Conservation (phyloP, 2,113 vertebrate species). For the Embiotoca jacksoni region DNA sequence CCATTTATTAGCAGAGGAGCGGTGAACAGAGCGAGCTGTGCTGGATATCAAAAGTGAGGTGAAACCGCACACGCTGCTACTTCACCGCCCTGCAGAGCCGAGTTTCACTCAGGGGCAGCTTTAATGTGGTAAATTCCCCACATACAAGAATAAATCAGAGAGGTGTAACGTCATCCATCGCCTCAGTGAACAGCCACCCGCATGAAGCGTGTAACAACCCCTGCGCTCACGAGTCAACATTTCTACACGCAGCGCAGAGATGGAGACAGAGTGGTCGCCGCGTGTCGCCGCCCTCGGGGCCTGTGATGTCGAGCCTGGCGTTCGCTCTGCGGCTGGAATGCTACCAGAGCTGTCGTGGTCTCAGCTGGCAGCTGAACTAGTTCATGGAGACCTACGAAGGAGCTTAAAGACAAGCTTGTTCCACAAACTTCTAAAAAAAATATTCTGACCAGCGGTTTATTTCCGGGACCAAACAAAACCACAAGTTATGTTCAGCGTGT, state of each 20-base stretch:
- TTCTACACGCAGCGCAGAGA: not conserved
- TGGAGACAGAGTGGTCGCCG: not conserved
- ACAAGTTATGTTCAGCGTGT: not conserved
- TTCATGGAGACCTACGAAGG: slow-evolving; percentile 2
- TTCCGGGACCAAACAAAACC: not conserved
- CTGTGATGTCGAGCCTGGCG: not conserved
- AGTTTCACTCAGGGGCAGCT: not conserved
- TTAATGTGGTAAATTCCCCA: slow-evolving; percentile 11
- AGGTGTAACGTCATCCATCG: not conserved
- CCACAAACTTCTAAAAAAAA: not conserved
- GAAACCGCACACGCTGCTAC: not conserved
- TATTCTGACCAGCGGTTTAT: not conserved
- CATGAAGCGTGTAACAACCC: not conserved
- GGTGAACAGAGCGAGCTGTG: not conserved
- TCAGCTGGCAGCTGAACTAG: slow-evolving; percentile 14
- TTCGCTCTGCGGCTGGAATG: slow-evolving; percentile 48
- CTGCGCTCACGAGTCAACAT: not conserved
- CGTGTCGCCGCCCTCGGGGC: not conserved
- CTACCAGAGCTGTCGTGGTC: slow-evolving; percentile 37
- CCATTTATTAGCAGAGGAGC: not conserved
- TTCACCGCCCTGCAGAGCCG: not conserved
- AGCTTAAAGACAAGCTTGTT: slow-evolving; percentile 16
- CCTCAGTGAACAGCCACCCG: not conserved
- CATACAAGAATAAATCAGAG: slow-evolving; percentile 8
- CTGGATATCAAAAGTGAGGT: not conserved